phyloP scores from a whole-genome alignment of 2,888 invertebrate genomes.

The Drosophila merina region DNA sequence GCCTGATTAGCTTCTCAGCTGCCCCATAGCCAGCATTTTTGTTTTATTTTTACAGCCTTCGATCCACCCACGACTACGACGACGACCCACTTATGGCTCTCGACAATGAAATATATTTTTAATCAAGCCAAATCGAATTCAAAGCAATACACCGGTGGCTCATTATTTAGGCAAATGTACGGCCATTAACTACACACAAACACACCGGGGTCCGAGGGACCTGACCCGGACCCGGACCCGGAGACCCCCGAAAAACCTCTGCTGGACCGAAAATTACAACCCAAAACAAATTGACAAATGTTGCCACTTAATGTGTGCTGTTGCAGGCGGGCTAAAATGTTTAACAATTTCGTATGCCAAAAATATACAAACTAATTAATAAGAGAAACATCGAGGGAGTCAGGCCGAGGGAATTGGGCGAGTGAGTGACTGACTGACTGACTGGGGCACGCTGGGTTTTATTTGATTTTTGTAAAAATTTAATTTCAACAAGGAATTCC shows the following conservation, averaged over 20 bases:
- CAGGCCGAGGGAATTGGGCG: constrained; percentile 16
- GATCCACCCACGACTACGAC: constrained; percentile 26
- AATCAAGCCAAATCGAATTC: constrained; percentile 79
- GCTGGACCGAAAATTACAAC: constrained; percentile 31
- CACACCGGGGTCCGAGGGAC: constrained; percentile 12
- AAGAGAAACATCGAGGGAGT: constrained; percentile 57
- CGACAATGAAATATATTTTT: constrained; percentile 78
- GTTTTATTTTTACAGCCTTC: constrained; percentile 8
- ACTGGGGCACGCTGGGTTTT: constrained; percentile 66
- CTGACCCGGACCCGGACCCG: constrained; percentile 46
- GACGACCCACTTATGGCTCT: constrained; percentile 42
- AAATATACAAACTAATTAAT: constrained; percentile 79
- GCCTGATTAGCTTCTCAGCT: constrained; percentile 74
- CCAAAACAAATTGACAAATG: constrained; percentile 74
- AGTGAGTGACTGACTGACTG: constrained; percentile 25
- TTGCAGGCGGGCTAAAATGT: constrained; percentile 68
- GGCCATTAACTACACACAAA: constrained; percentile 74
- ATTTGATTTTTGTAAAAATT: constrained; percentile 78
- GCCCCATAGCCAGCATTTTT: constrained; percentile 28
- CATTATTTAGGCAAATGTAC: constrained; percentile 79
- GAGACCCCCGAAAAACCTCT: constrained; percentile 7
- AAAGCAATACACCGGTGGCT: constrained; percentile 78
- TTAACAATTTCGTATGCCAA: constrained; percentile 77
- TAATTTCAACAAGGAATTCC: constrained; percentile 72
- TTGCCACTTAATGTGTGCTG: constrained; percentile 71